phyloP scores from a whole-genome alignment of 2,113 vertebrate species.

The Pachycephala philippinensis region DNA sequence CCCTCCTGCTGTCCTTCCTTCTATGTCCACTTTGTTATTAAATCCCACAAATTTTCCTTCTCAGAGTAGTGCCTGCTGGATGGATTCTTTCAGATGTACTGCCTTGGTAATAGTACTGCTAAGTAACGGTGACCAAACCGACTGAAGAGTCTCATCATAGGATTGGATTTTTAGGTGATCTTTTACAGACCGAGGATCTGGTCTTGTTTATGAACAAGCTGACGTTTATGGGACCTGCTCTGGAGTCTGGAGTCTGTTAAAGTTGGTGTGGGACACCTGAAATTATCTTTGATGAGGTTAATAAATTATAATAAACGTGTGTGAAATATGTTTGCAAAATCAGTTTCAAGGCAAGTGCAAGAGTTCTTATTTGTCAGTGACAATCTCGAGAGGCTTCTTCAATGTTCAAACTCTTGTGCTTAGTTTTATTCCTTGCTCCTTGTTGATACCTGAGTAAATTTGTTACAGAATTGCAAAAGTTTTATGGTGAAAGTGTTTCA shows the following conservation, averaged over 20 bases:
- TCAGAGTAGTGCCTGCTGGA: not conserved
- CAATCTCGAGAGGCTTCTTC: not conserved
- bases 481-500: not conserved
- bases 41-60: not conserved
- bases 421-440: not conserved
- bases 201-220: not conserved
- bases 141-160: not conserved
- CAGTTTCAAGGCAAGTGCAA: not conserved
- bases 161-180: not conserved
- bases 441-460: not conserved
- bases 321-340: not conserved
- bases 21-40: not conserved
- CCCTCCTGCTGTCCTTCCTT: not conserved
- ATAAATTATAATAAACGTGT: not conserved
- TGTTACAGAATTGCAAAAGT: not conserved
- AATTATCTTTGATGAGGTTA: not conserved
- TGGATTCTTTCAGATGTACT: not conserved
- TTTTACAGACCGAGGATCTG: not conserved
- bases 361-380: not conserved
- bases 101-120: not conserved
- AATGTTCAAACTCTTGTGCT: not conserved
- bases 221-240: not conserved
- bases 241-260: not conserved
- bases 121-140: not conserved
- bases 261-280: not conserved